These are phyloP conservation scores for Sceloporus tristichus DNA, from an alignment of 2,113 vertebrate species.

Conservation along the genomic window DNA sequence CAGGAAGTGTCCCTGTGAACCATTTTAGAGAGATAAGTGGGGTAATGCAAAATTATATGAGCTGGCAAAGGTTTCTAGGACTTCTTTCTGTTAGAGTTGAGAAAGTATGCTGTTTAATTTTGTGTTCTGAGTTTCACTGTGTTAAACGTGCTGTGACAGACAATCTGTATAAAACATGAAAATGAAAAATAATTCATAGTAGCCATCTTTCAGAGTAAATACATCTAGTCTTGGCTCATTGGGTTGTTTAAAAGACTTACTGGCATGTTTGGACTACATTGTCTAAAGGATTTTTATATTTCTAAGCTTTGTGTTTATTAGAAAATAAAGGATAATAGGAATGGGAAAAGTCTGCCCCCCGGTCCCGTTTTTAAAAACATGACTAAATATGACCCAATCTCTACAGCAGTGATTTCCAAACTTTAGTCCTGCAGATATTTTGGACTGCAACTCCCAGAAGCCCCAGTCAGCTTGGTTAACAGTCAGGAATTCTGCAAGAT, in stretches of 20 bases:
- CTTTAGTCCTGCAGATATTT: too few relatives aligned
- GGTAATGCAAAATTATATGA: neutral
- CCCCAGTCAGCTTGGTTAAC: too few relatives aligned
- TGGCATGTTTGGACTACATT: neutral
- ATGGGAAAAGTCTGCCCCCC: too few relatives aligned
- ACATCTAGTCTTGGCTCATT: neutral
- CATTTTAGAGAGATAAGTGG: neutral
- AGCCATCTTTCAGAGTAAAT: neutral
- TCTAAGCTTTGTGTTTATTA: neutral
- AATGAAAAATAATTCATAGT: neutral
- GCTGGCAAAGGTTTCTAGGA: too few relatives aligned
- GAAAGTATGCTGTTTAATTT: neutral
- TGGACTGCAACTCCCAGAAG: too few relatives aligned
- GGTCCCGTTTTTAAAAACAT: too few relatives aligned
- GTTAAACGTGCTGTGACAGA: neutral
- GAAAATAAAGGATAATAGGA: neutral
- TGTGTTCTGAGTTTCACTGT: neutral
- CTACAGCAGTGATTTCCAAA: too few relatives aligned
- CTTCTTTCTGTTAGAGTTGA: neutral
- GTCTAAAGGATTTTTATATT: neutral
- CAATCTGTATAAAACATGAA: neutral
- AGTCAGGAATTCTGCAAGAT: too few relatives aligned
- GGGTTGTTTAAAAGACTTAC: neutral
- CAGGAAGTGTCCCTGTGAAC: neutral
- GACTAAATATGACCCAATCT: too few relatives aligned